Conservation (phyloP, 2,888 invertebrate genomes). For the Ferdinandea cuprea region DNA sequence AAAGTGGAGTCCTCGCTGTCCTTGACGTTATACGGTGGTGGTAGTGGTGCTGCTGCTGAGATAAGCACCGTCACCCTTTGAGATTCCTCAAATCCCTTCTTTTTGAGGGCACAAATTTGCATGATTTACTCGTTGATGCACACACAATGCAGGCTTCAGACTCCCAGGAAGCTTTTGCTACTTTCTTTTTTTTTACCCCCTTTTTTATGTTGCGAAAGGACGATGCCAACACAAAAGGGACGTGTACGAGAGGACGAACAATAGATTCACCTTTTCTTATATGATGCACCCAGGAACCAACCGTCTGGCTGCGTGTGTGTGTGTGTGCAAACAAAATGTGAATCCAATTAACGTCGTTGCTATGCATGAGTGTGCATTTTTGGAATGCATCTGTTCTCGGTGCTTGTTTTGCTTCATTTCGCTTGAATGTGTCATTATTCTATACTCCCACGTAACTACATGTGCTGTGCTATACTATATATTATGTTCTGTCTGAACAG, state of each 20-base stretch:
- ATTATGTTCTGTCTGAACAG: conserved; percentile 10
- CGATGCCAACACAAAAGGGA: conserved; percentile 16
- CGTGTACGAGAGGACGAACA: neutral
- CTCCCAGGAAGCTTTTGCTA: no score
- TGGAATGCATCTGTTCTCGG: conserved; percentile 49
- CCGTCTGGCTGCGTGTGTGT: neutral
- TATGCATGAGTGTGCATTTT: conserved; percentile 61
- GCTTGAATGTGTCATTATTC: neutral
- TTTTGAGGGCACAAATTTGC: conserved; percentile 43
- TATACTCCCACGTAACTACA: conserved; percentile 26
- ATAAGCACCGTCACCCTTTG: conserved; percentile 50
- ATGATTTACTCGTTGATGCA: conserved; percentile 44
- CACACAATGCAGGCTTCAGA: conserved; percentile 42
- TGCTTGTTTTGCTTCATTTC: conserved; percentile 11
- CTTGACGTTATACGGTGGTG: conserved; percentile 31
- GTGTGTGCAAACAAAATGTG: conserved; percentile 30
- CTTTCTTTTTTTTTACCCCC: conserved; percentile 25
- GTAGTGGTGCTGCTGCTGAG: neutral
- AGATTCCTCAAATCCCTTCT: conserved; percentile 23
- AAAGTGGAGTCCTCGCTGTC: conserved; percentile 20
- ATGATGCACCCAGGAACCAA: no score
- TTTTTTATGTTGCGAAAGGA: no score
- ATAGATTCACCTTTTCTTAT: neutral
- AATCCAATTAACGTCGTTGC: conserved; percentile 60
- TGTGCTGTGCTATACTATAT: conserved; percentile 27